Percentiles rank a stretch among this genome's conserved stretches.
These are phyloP conservation scores for Gyrodactylus bullatarudis DNA, from an alignment of 1,140 invertebrate genomes.

Conservation along the genomic window DNA sequence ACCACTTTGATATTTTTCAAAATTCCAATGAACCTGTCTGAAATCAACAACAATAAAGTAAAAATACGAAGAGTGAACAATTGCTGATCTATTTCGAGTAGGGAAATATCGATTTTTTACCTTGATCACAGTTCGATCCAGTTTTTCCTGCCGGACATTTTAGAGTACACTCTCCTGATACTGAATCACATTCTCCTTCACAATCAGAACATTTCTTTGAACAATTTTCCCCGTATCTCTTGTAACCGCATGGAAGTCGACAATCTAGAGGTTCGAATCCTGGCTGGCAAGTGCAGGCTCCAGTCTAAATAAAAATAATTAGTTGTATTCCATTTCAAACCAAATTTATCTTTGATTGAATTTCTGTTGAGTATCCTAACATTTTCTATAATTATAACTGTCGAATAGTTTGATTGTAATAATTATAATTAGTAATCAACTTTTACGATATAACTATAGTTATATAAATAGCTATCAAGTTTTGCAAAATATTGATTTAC, in stretches of 20 bases:
- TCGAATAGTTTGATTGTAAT: not conserved
- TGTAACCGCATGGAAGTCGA: not conserved
- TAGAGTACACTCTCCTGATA: not conserved
- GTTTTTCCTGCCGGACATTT: not conserved
- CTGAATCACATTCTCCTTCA: not conserved
- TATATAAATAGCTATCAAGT: too few relatives aligned
- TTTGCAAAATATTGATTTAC: too few relatives aligned
- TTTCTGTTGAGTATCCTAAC: too few relatives aligned
- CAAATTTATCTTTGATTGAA: not conserved
- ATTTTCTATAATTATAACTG: not conserved
- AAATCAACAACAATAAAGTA: too few relatives aligned
- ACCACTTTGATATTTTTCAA: too few relatives aligned
- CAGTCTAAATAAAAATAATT: too few relatives aligned
- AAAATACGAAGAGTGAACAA: too few relatives aligned
- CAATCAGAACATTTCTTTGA: not conserved
- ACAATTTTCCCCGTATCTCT: not conserved
- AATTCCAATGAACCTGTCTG: too few relatives aligned
- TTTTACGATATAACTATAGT: too few relatives aligned
- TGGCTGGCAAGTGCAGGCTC: slow-evolving; percentile 39
- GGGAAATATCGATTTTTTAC: too few relatives aligned
- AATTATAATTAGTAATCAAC: not conserved
- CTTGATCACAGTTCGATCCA: not conserved
- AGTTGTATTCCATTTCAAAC: too few relatives aligned
- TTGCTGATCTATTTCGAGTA: too few relatives aligned
- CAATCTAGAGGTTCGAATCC: slow-evolving; percentile 27